Base-by-base conservation (phyloP, 2,888 invertebrate genomes). In the Schizaphis graminum region DNA sequence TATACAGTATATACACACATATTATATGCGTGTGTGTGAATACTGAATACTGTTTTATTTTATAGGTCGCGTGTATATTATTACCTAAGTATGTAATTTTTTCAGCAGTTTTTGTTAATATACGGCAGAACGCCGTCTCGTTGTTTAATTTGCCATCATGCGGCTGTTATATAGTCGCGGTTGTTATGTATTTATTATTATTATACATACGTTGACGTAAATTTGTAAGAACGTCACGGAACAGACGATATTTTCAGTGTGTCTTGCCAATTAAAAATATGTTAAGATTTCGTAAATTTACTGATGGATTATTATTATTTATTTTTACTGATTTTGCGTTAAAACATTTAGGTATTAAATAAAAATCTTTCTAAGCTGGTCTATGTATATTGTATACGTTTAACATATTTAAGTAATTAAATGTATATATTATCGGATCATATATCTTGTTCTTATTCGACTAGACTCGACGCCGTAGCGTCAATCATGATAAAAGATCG, bases 41-140 rank as follows among this genome's bases (percentile, higher is more conserved):
- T 91, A 47, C 47, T n/a, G 61, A 21, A 28, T 91, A 47, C 47
- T 3, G 26, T 92, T 84, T 91, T 44, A 53, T 92, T 88, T 92
- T 87, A 92, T 92, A 87, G 92, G 61, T 92, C 88, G 67, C 53
- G 53, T 67, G 53, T 44, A 53, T 26, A 53, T 77, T 85, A 61
- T 57, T 67, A 92, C 92, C 86, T 86, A 87, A 92, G 92, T 92
- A 49, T n/a, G 26, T 47, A 26, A 61, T 61, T 89, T 89, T 41
- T 67, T 87, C 49, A 44, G 28, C 28, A 11, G 21, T 56, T 85
- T 85, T 85, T 13, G 53, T 85, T 56, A 88, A 56, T 89, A 47
- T 26, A 53, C 77, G 11, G 21, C 21, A 77, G 35, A 16, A 88
- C 26, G 11, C 26, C 89, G 13, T 44, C n/a, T 61, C 26, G 28